phyloP scores from a whole-genome alignment of 2,888 invertebrate genomes.

The Eurytoma adleriae region DNA sequence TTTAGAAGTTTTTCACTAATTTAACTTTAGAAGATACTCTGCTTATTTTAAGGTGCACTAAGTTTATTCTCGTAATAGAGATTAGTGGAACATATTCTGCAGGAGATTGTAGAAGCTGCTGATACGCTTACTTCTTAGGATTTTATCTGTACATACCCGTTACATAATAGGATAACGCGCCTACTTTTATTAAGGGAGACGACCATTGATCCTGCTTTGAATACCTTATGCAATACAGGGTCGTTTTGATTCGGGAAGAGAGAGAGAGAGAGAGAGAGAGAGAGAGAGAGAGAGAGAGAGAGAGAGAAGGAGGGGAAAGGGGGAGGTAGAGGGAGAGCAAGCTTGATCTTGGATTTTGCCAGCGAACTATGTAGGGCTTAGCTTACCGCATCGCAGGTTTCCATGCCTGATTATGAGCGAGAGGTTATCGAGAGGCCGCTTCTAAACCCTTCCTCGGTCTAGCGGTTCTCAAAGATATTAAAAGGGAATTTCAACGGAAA shows the following conservation, averaged over 20 bases:
- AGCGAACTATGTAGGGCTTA: constrained; percentile 55
- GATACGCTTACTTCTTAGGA: neutral
- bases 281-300: too few species aligned
- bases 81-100: neutral
- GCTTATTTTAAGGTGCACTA: neutral
- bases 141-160: neutral
- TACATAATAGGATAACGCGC: constrained; percentile 37
- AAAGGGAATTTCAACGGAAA: neutral
- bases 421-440: constrained; percentile 39
- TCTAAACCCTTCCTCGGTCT: neutral
- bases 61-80: neutral
- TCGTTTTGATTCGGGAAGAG: neutral
- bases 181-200: constrained; percentile 29
- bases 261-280: too few species aligned
- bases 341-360: constrained; percentile 8
- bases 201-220: constrained; percentile 38
- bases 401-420: constrained; percentile 59
- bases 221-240: constrained; percentile 15
- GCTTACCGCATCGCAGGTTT: constrained; percentile 47
- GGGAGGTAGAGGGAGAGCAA: too few species aligned
- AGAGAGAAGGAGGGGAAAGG: too few species aligned
- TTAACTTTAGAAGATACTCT: too few species aligned
- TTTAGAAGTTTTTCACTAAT: too few species aligned
- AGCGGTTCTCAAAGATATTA: constrained; percentile 7
- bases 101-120: neutral